Evolutionary conservation across 2,113 vertebrate species (phyloP), one percentile per base, ranked within the genome.

Genomic region (Channa maculata): DNA sequence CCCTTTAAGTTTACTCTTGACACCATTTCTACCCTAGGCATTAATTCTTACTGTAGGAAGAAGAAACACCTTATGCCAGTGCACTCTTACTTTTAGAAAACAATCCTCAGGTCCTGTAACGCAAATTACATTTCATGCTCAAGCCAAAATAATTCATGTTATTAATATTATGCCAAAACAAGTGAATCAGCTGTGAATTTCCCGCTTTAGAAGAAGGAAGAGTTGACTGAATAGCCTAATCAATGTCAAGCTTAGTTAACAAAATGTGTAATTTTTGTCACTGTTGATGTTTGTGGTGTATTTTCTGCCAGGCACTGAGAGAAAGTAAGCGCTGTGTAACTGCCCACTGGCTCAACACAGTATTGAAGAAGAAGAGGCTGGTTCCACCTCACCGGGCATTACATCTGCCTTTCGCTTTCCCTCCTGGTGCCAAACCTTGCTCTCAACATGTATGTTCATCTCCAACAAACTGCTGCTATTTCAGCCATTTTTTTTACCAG

Each of bases 241-340:
- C n/a, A n/a, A n/a, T n/a, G n/a, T n/a, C n/a, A n/a, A n/a, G n/a
- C n/a, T n/a, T n/a, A n/a, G n/a, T n/a, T n/a, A n/a, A n/a, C n/a
- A 24, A 24, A 24, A 24, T 24, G 24, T 24, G 24, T 6, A 46
- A 13, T 41, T 24, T 67, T 12, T 64, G 15, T 60, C 7, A 6
- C 1, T 4, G 3, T 24, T 46, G 36, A 37, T 49, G 39, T 2
- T n/a, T 64, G n/a, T 68, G 36, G 4, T 59, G 13, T 49, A 51
- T 70, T 38, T 4, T 61, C 7, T 55, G 4, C 7, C 75, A 98
- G 97, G 97, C 97, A 0, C 84, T 98, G 33, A 91, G 96, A 75
- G 98, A 99, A 52, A 94, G 97, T 41, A 98, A 96, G 82, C 93
- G 98, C 9, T 99, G 98, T n/a, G 89, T 99, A 52, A 99, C 98